Percentiles rank a stretch among this genome's conserved stretches.
These are phyloP conservation scores for Caerostris extrusa DNA, from an alignment of 1,140 invertebrate species.

Conservation along the genomic window DNA sequence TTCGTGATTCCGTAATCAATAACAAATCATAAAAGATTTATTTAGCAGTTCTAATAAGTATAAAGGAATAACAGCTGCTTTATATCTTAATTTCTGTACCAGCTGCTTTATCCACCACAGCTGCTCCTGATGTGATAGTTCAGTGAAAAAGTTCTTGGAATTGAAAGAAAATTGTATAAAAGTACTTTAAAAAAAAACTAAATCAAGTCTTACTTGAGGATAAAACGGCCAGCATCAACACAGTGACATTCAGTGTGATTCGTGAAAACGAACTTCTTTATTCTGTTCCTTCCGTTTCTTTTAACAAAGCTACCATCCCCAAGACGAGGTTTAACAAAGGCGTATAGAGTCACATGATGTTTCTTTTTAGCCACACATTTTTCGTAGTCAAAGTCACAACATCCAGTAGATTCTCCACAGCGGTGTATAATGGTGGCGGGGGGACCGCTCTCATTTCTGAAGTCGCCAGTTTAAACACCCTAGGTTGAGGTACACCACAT, in stretches of 20 bases:
- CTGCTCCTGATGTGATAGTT: too few relatives aligned
- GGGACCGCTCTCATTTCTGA: background rate
- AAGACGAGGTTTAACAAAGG: background rate
- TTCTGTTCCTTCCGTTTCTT: background rate
- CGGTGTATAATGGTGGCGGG: slow-evolving; percentile 34
- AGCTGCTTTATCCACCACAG: too few relatives aligned
- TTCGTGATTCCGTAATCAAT: too few relatives aligned
- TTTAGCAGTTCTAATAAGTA: too few relatives aligned
- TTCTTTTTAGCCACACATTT: slow-evolving; percentile 31
- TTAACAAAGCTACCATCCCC: background rate
- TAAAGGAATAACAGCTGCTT: too few relatives aligned
- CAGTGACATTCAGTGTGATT: slow-evolving; percentile 64
- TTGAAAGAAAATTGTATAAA: too few relatives aligned
- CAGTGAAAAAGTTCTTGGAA: too few relatives aligned
- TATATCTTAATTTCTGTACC: too few relatives aligned
- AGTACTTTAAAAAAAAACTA: background rate
- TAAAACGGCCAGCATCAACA: background rate
- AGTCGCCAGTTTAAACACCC: background rate
- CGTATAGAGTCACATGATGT: slow-evolving; percentile 8
- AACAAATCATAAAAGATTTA: too few relatives aligned
- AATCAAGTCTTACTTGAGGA: background rate
- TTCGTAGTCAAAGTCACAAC: background rate
- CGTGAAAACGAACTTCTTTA: slow-evolving; percentile 6
- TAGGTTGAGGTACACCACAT: background rate
- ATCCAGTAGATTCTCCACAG: slow-evolving; percentile 24